phyloP scores from a whole-genome alignment of 2,797 vertebrate genomes.

The Enteromius afrohamiltoni region DNA sequence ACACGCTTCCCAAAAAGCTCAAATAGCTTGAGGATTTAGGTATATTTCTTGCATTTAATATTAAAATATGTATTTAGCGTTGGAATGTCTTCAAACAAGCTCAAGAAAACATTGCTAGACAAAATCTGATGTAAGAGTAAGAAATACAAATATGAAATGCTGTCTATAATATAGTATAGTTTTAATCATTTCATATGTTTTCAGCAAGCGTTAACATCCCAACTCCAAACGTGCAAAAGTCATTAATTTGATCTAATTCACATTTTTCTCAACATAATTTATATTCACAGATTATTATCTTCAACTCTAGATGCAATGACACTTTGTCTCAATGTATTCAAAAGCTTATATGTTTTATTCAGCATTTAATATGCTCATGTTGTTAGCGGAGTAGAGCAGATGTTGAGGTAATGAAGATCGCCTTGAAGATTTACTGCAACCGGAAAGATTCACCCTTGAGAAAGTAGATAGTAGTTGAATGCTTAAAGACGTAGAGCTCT shows the following conservation, averaged over 20 bases:
- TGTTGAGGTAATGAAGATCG: neutral
- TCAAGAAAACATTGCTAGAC: neutral
- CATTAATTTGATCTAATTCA: neutral
- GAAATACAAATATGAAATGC: too few species aligned
- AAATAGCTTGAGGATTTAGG: neutral
- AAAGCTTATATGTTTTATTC: conserved; percentile 1
- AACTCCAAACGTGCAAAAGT: neutral
- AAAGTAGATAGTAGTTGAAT: neutral
- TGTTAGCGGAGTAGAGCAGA: conserved; percentile 2
- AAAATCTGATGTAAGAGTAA: neutral
- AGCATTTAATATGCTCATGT: conserved; percentile 3
- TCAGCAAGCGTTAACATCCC: neutral
- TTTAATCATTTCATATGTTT: neutral
- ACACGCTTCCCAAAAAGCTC: neutral
- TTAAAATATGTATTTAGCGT: neutral
- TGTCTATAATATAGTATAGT: neutral
- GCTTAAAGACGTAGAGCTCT: neutral
- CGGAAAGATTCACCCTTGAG: conserved; percentile 2
- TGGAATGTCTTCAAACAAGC: neutral
- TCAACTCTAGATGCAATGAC: neutral
- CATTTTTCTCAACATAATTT: neutral
- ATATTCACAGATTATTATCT: neutral
- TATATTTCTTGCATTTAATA: neutral
- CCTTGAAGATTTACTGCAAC: conserved; percentile 2
- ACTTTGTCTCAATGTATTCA: neutral